phyloP scores from a whole-genome alignment of 2,797 vertebrate species.

The Synanceia verrucosa region DNA sequence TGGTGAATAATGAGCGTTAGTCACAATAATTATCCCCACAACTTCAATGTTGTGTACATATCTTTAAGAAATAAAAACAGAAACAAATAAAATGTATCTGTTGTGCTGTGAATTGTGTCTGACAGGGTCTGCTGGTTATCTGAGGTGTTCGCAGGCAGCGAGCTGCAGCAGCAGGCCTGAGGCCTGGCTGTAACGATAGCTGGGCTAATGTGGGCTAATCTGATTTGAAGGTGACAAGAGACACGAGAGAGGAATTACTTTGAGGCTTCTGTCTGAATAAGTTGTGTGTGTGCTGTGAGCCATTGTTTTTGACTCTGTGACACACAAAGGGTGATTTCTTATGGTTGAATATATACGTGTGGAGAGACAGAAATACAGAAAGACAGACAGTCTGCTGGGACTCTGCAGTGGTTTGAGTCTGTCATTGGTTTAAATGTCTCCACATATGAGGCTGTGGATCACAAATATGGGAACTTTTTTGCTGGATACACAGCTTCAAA shows the following conservation, averaged over 20 bases:
- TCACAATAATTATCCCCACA: background rate
- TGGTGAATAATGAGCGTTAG: background rate
- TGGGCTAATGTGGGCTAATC: constrained; percentile 71
- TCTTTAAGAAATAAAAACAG: background rate
- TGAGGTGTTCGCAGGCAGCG: background rate
- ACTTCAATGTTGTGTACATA: background rate
- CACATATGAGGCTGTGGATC: background rate
- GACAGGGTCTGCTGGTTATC: constrained; percentile 11
- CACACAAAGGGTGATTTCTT: background rate
- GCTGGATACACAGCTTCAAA: background rate
- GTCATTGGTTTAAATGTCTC: background rate
- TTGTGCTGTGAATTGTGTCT: background rate
- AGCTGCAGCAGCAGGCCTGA: constrained; percentile 28
- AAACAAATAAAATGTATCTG: background rate
- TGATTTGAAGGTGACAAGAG: constrained; percentile 76
- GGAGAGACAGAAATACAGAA: background rate
- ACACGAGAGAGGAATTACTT: constrained; percentile 66
- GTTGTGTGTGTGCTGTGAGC: constrained; percentile 6
- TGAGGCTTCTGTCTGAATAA: constrained; percentile 42
- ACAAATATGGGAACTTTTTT: background rate
- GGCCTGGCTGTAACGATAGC: constrained; percentile 49
- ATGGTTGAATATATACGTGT: background rate
- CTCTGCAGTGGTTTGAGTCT: background rate
- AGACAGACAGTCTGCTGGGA: background rate
- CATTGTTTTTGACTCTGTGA: constrained; percentile 24